Evolutionary conservation across 1,140 invertebrate genomes (phyloP).

Genomic region (Drosophila eugracilis): DNA sequence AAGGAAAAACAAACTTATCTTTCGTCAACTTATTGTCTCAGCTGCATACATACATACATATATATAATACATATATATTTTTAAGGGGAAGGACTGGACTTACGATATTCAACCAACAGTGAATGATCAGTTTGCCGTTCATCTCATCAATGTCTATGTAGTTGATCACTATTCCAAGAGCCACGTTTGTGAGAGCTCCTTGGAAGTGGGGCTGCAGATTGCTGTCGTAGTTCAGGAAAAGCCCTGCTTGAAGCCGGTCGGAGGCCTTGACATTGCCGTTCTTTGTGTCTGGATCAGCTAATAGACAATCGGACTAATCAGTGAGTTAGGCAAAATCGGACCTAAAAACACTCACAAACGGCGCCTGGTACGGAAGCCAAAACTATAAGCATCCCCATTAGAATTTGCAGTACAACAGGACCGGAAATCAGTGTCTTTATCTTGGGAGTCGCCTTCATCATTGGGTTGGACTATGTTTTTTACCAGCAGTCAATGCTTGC

Average conservation of each 20-base stretch:
- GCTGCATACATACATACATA: too few relatives aligned
- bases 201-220: conserved; percentile 87
- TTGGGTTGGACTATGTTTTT: not conserved
- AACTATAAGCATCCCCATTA: conserved; percentile 25
- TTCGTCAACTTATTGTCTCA: too few relatives aligned
- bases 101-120: conserved; percentile 87
- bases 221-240: conserved; percentile 88
- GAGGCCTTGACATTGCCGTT: conserved; percentile 86
- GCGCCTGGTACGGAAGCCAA: conserved; percentile 66
- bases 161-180: conserved; percentile 86
- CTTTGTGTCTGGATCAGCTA: conserved; percentile 10
- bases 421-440: conserved; percentile 68
- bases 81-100: conserved; percentile 44
- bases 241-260: conserved; percentile 87
- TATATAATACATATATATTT: too few relatives aligned
- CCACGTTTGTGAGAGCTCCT: conserved; percentile 86
- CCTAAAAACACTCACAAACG: conserved; percentile 37
- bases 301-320: not conserved
- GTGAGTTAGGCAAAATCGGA: not conserved
- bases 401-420: conserved; percentile 28
- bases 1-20: too few relatives aligned
- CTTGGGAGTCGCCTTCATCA: conserved; percentile 46
- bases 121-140: conserved; percentile 85
- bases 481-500: conserved; percentile 25
- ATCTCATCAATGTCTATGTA: conserved; percentile 87